Evolutionary conservation across 2,113 vertebrate species (phyloP).

Genomic region (Phalacrocorax carbo): DNA sequence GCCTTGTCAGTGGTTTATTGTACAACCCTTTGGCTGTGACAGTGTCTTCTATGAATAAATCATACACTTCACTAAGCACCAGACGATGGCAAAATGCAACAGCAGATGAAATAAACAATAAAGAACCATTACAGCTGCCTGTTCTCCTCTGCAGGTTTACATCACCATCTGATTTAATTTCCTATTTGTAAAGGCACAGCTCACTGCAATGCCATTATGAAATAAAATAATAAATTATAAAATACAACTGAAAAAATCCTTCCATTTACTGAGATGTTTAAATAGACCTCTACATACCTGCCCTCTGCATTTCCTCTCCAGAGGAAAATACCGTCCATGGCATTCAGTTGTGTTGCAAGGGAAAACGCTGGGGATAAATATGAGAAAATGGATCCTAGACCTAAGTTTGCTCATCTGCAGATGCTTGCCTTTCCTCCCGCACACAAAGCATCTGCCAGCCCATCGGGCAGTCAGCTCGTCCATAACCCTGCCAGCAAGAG

Average conservation of each 20-base stretch:
- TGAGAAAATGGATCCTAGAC: not conserved
- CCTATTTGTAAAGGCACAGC: constrained; percentile 10
- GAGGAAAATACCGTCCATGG: not conserved
- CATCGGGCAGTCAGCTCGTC: not conserved
- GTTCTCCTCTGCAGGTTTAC: constrained; percentile 54
- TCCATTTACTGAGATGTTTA: not conserved
- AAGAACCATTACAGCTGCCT: constrained; percentile 46
- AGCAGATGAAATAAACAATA: constrained; percentile 49
- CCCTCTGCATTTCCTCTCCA: not conserved
- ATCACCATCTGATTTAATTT: constrained; percentile 66
- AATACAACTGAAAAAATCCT: not conserved
- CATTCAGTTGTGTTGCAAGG: not conserved
- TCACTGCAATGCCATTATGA: not conserved
- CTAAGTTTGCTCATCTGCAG: not conserved
- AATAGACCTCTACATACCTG: too few relatives aligned
- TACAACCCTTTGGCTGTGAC: constrained; percentile 28
- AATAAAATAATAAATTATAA: constrained; percentile 28
- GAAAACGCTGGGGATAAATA: not conserved
- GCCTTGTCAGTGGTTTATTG: constrained; percentile 47
- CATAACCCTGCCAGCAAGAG: too few relatives aligned
- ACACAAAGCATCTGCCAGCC: not conserved
- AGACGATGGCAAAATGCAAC: constrained; percentile 40
- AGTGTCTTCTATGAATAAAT: constrained; percentile 70
- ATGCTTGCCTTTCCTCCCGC: not conserved
- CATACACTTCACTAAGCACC: constrained; percentile 52